A percentile compares a stretch with the other conserved stretches of the same genome.
Conservation (phyloP, 2,888 invertebrate species). For the Lydus trimaculatus region DNA sequence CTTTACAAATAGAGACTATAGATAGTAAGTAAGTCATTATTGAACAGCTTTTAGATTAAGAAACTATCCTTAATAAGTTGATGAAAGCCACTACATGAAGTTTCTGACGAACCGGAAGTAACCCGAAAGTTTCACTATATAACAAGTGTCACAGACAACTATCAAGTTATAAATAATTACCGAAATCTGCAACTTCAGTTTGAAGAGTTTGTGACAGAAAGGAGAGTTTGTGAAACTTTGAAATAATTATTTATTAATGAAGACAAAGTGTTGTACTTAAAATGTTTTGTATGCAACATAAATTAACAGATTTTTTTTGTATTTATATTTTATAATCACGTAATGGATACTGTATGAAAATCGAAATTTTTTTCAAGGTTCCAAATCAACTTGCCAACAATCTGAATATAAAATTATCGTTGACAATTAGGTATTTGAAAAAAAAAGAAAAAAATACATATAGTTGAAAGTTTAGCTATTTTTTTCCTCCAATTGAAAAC, state of each 20-base stretch:
- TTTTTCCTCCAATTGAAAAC: constrained; percentile 20
- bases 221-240: not conserved
- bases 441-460: constrained; percentile 28
- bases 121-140: not conserved
- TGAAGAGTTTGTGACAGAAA: not conserved
- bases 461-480: constrained; percentile 31
- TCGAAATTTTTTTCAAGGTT: constrained; percentile 17
- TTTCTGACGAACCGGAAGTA: not conserved
- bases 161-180: not conserved
- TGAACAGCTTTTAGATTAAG: not conserved
- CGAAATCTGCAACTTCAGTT: not conserved
- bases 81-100: not conserved
- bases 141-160: not conserved
- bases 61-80: not conserved
- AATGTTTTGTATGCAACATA: not conserved
- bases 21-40: not conserved
- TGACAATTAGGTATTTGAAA: constrained; percentile 23
- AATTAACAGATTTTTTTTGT: not conserved
- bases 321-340: too few relatives aligned
- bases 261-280: not conserved
- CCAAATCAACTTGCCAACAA: constrained; percentile 18
- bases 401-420: constrained; percentile 20
- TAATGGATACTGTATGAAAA: too few relatives aligned
- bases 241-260: not conserved
- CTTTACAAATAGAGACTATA: too few relatives aligned